These are phyloP conservation scores for Vanessa cardui DNA, from an alignment of 2,888 invertebrate species.

Conservation along the genomic window DNA sequence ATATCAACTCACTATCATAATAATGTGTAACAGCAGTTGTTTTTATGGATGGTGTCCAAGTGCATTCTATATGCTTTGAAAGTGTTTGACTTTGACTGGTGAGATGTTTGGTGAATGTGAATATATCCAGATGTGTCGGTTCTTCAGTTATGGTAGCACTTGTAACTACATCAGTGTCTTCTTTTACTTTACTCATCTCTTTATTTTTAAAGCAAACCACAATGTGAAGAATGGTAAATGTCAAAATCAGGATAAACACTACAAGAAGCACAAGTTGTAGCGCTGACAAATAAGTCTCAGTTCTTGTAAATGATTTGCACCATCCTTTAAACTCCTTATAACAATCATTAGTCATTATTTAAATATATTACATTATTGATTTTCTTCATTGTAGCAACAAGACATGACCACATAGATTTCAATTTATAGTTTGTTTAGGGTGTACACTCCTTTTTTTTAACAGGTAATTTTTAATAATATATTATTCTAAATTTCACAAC, in stretches of 20 bases:
- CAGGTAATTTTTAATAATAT: not conserved
- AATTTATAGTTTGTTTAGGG: not conserved
- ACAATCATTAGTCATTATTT: conserved; percentile 64
- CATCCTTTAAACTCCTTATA: conserved; percentile 64
- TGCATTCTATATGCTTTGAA: conserved; percentile 51
- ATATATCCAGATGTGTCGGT: not conserved
- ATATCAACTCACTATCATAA: conserved; percentile 45
- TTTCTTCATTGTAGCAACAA: conserved; percentile 32
- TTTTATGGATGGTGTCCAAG: conserved; percentile 62
- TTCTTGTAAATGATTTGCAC: conserved; percentile 67
- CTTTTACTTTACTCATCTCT: not conserved
- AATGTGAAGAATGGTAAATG: conserved; percentile 64
- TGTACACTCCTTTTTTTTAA: not conserved
- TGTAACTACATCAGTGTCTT: not conserved
- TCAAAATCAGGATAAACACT: conserved; percentile 53
- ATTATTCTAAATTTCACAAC: not conserved
- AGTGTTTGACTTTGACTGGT: conserved; percentile 28
- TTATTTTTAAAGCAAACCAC: conserved; percentile 49
- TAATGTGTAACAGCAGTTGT: conserved; percentile 54
- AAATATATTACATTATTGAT: conserved; percentile 32
- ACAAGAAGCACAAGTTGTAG: conserved; percentile 57
- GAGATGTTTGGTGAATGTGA: not conserved
- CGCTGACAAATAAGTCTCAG: conserved; percentile 55
- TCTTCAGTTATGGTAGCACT: not conserved
- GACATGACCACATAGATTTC: conserved; percentile 54